phyloP scores from a whole-genome alignment of 2,888 invertebrate species.

The Tenthredo mesomela region DNA sequence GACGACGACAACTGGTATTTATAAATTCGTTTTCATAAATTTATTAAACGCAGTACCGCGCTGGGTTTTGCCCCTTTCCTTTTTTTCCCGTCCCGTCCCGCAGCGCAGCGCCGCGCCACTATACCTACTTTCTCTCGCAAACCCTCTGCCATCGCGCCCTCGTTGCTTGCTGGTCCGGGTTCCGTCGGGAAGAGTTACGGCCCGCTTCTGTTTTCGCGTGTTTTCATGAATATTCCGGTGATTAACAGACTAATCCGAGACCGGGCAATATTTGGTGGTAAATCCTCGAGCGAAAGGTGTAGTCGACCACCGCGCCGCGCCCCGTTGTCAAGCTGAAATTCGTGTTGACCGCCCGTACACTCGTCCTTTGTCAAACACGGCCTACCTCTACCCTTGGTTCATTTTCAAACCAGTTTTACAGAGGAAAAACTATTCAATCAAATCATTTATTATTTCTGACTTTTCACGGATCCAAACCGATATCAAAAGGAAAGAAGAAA shows the following conservation, averaged over 20 bases:
- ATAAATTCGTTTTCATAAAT: conserved; percentile 52
- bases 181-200: conserved; percentile 46
- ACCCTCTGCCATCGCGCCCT: background rate
- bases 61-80: conserved; percentile 29
- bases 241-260: conserved; percentile 53
- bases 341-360: conserved; percentile 43
- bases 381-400: background rate
- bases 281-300: conserved; percentile 44
- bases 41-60: conserved; percentile 42
- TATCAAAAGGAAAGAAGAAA: background rate
- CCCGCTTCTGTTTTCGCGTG: conserved; percentile 51
- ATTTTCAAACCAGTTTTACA: background rate
- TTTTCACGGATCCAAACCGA: background rate
- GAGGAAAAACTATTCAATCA: conserved; percentile 9
- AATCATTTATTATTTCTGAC: background rate
- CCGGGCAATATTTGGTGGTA: conserved; percentile 52
- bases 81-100: background rate
- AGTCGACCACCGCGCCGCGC: background rate
- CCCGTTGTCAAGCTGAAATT: conserved; percentile 18
- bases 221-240: conserved; percentile 53
- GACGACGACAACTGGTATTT: conserved; percentile 46
- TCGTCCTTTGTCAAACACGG: conserved; percentile 32
- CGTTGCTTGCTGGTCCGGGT: background rate
- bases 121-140: background rate
- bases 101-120: background rate